Evolutionary conservation across 2,797 vertebrate genomes (phyloP).

Genomic region (Phalloptychus januarius): DNA sequence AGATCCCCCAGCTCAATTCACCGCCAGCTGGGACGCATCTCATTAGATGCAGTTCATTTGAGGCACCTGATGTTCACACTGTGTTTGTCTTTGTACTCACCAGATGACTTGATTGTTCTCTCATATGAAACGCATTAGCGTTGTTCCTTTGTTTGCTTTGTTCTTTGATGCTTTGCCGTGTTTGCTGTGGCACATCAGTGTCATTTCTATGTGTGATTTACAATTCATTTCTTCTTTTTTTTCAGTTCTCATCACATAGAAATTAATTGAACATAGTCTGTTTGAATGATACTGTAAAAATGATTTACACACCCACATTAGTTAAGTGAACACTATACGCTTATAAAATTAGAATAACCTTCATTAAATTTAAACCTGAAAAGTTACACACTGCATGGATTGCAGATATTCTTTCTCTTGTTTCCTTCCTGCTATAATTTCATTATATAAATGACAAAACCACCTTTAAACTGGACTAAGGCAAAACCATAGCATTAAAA

Average conservation of each 20-base stretch:
- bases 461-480: neutral
- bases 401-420: neutral
- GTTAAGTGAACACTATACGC: too few relatives aligned
- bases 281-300: neutral
- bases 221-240: neutral
- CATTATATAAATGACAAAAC: neutral
- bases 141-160: neutral
- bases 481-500: neutral
- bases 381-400: neutral
- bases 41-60: slow-evolving; percentile 51
- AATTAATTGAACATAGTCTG: neutral
- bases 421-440: neutral
- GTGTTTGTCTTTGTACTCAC: slow-evolving; percentile 7
- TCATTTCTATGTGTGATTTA: neutral
- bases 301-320: neutral
- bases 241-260: neutral
- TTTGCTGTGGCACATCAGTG: slow-evolving; percentile 1
- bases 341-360: neutral
- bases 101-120: slow-evolving; percentile 19
- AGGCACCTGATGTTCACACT: slow-evolving; percentile 59
- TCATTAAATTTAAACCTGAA: neutral
- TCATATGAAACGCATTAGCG: slow-evolving; percentile 19
- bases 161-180: neutral
- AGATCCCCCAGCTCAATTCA: slow-evolving; percentile 15
- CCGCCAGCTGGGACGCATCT: slow-evolving; percentile 53